Conservation (phyloP, 2,888 invertebrate species). For the Macrosoma leucophasiata region DNA sequence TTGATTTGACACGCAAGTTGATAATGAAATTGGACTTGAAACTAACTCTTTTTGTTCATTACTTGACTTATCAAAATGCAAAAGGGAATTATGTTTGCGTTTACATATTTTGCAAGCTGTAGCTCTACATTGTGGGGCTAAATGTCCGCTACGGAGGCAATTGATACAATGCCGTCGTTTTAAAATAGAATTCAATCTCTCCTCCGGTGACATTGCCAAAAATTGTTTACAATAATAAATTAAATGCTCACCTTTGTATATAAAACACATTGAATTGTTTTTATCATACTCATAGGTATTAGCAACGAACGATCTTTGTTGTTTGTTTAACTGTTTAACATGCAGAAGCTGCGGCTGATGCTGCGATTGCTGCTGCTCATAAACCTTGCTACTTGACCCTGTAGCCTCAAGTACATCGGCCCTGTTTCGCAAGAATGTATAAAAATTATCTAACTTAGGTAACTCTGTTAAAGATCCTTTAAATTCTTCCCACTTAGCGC, state of each 20-base stretch:
- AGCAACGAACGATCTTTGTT: constrained; percentile 6
- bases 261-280: not conserved
- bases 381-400: not conserved
- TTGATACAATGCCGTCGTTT: constrained; percentile 3
- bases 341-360: constrained; percentile 1
- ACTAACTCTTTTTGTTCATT: constrained; percentile 1
- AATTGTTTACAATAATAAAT: constrained; percentile 1
- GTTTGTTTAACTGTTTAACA: constrained; percentile 3
- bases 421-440: constrained; percentile 4
- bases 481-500: constrained; percentile 3
- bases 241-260: constrained; percentile 1
- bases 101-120: constrained; percentile 5
- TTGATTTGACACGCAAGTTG: constrained; percentile 2
- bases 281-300: not conserved
- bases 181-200: constrained; percentile 2
- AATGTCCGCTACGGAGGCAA: constrained; percentile 11
- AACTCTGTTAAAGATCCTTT: constrained; percentile 1
- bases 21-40: constrained; percentile 2
- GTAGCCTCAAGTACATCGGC: constrained; percentile 6
- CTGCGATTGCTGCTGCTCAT: constrained; percentile 5
- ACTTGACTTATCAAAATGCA: constrained; percentile 3
- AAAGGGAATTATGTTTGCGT: constrained; percentile 5
- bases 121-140: constrained; percentile 7
- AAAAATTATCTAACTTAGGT: constrained; percentile 5
- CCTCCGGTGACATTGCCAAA: constrained; percentile 5